phyloP scores from a whole-genome alignment of 2,888 invertebrate genomes.

The Ectemnius lituratus region DNA sequence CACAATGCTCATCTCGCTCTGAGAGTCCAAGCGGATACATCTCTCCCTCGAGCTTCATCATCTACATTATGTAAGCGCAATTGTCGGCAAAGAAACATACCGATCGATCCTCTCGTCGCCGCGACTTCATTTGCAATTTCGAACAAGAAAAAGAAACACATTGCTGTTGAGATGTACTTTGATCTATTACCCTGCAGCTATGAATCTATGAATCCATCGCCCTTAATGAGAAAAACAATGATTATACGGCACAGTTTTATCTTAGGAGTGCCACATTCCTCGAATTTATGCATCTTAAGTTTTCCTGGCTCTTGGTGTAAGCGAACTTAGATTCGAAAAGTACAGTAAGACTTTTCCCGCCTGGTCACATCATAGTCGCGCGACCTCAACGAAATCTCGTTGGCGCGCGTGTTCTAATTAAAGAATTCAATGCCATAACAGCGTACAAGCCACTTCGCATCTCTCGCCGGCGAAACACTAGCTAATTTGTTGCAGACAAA shows the following conservation, averaged over 20 bases:
- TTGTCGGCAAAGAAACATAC: background rate
- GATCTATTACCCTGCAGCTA: no score
- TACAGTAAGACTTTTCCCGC: background rate
- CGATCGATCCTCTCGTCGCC: conserved; percentile 1
- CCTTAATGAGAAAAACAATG: no score
- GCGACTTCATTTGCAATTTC: background rate
- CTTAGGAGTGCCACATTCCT: no score
- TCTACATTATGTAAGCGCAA: conserved; percentile 6
- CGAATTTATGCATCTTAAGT: no score
- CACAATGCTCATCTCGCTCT: background rate
- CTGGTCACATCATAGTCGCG: background rate
- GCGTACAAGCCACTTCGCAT: background rate
- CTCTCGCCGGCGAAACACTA: conserved; percentile 1
- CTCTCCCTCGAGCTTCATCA: conserved; percentile 5
- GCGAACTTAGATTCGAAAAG: no score
- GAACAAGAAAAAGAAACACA: background rate
- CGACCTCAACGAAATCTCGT: background rate
- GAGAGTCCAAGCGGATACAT: background rate
- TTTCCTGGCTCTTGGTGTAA: no score
- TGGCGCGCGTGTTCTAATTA: conserved; percentile 54
- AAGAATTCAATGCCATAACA: conserved; percentile 63
- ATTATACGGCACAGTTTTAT: no score
- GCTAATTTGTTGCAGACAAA: background rate
- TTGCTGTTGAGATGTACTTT: no score
- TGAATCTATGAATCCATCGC: no score